These are phyloP conservation scores for Platichthys stellatus DNA, from an alignment of 2,113 vertebrate species.

Conservation along the genomic window DNA sequence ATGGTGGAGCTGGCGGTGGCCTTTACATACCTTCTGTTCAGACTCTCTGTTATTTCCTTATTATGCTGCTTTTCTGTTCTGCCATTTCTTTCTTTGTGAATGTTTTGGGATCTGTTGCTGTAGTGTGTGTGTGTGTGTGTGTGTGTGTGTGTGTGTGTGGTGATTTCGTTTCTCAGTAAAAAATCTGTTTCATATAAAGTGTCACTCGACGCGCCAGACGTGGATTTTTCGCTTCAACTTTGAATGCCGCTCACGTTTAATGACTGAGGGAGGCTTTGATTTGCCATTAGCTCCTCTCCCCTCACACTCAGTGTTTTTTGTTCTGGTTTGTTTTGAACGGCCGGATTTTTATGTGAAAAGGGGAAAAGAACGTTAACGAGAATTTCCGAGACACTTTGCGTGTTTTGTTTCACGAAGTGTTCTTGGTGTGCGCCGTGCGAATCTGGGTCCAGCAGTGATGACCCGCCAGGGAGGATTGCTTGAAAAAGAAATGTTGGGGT, in stretches of 20 bases:
- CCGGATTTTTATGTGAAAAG: conserved; percentile 38
- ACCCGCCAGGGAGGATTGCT: conserved; percentile 67
- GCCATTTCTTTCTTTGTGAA: conserved; percentile 30
- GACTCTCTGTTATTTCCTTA: conserved; percentile 39
- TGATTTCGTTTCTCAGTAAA: conserved; percentile 25
- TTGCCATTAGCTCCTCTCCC: conserved; percentile 40
- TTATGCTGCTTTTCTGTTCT: conserved; percentile 43
- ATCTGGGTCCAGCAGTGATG: conserved; percentile 31
- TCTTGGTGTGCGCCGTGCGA: conserved; percentile 39
- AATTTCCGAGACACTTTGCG: conserved; percentile 12
- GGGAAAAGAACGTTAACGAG: conserved; percentile 29
- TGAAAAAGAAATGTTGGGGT: conserved; percentile 63
- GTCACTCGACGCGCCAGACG: conserved; percentile 53
- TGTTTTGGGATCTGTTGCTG: conserved; percentile 49
- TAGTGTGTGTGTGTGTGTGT: conserved; percentile 44
- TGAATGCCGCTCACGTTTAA: conserved; percentile 54
- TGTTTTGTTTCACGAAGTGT: conserved; percentile 57
- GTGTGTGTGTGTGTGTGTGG: conserved; percentile 40
- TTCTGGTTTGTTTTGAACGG: conserved; percentile 44
- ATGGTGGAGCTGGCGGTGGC: conserved; percentile 23
- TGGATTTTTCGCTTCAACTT: conserved; percentile 47
- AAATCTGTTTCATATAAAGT: conserved; percentile 72
- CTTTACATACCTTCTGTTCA: conserved; percentile 12
- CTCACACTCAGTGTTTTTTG: not conserved
- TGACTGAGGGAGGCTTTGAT: conserved; percentile 55